A percentile compares a stretch with the other conserved stretches of the same genome.
Conservation (phyloP, 2,797 vertebrate genomes). For the Dermochelys coriacea region DNA sequence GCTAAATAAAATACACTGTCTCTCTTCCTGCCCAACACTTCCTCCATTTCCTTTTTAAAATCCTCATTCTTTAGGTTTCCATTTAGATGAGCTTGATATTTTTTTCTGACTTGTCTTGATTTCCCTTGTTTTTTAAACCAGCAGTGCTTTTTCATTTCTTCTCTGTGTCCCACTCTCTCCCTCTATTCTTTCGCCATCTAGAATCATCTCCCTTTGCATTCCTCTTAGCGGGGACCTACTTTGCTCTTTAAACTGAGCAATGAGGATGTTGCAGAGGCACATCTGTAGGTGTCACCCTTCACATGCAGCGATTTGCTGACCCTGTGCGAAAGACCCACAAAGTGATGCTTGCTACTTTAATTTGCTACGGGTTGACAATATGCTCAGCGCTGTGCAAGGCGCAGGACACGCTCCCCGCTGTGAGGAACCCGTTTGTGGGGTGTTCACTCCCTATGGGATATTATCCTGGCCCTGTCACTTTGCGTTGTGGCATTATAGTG, state of each 20-base stretch:
- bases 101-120: accelerated
- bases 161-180: not conserved
- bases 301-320: not conserved
- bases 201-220: not conserved
- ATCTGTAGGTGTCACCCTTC: slow-evolving; percentile 59
- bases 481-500: not conserved
- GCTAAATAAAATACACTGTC: not conserved
- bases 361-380: not conserved
- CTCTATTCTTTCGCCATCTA: not conserved
- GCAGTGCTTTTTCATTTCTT: not conserved
- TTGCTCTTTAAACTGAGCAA: not conserved
- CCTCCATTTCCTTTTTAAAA: not conserved
- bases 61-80: not conserved
- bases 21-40: not conserved
- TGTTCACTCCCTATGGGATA: not conserved
- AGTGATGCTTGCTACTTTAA: not conserved
- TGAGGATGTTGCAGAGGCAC: slow-evolving; percentile 4
- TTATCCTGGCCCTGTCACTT: not conserved
- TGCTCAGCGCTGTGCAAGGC: not conserved
- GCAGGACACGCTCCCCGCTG: not conserved
- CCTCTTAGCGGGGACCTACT: not conserved
- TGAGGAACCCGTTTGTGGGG: not conserved
- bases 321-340: not conserved
- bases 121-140: not conserved
- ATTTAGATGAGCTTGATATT: accelerated